Evolutionary conservation across 2,797 vertebrate genomes (phyloP), one percentile per base, ranked within the genome.

Genomic region (Emys orbicularis): DNA sequence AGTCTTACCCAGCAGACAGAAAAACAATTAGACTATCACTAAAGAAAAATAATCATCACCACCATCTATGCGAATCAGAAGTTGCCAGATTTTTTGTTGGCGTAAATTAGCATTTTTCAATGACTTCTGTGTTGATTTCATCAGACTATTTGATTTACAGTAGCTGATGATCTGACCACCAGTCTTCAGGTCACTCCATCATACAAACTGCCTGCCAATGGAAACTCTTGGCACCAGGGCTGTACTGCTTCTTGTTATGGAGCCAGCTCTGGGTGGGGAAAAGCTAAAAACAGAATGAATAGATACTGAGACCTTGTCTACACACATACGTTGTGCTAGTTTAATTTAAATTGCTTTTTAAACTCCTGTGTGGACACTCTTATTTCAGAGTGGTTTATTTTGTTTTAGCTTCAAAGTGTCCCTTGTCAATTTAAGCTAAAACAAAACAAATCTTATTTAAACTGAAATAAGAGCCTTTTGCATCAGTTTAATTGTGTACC

Each of bases 311-410:
- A 50, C 18, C 21, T 87, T 53, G n/a, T 57, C 44, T 86, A 44
- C 37, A 10, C 8, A 37, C 0, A 11, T 13, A 1, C 31, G 8
- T 29, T 59, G 21, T 47, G 27, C 29, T 8, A 1, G 9, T 49
- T 77, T 77, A 86, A 47, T 31, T 50, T 12, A 34, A 5, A 47
- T 76, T 12, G 81, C 74, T 52, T 7, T 87, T 72, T 65, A 34
- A 1, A 15, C 3, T 37, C 61, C 61, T 37, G 34, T 68, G 16
- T 68, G 31, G 59, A 61, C 15, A 61, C 59, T 9, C 59, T 61
- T 61, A 61, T 31, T 31, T 31, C 31, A 59, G 57, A 59, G 29
- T 59, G 29, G 29, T 31, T 59, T 59, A 34, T 61, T 61, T 61
- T 18, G 15, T 23, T 72, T 72, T 41, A 72, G 37, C 37, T 72